These are phyloP conservation scores for Hepsetus odoe DNA, from an alignment of 2,113 vertebrate genomes.

Conservation along the genomic window DNA sequence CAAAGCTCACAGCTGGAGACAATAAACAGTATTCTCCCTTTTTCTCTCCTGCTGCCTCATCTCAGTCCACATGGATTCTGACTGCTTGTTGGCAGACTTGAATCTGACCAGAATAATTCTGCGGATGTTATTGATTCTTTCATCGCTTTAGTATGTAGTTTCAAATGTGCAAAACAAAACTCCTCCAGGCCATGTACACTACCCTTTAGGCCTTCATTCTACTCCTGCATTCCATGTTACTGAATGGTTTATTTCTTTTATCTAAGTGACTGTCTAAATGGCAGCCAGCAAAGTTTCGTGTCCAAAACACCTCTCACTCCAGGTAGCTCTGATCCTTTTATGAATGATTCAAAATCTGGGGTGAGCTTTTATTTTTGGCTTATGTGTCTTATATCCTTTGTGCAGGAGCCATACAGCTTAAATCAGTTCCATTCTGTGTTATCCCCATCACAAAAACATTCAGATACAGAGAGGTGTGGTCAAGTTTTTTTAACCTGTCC, in stretches of 20 bases:
- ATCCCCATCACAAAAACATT: not conserved
- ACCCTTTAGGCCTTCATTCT: not conserved
- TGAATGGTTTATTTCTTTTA: not conserved
- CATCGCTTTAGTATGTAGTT: not conserved
- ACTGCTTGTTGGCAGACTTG: not conserved
- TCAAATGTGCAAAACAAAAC: not conserved
- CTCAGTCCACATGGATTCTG: not conserved
- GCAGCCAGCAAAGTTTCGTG: not conserved
- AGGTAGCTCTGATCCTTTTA: not conserved
- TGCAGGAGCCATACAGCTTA: not conserved
- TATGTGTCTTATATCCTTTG: not conserved
- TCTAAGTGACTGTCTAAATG: not conserved
- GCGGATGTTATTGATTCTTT: not conserved
- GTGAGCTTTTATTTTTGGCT: not conserved
- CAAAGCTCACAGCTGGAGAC: conserved; percentile 47
- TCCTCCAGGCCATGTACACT: not conserved
- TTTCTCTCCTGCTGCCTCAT: conserved; percentile 16
- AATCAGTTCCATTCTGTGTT: conserved; percentile 1
- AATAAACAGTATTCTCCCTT: conserved; percentile 32
- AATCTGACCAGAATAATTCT: not conserved
- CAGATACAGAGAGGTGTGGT: not conserved
- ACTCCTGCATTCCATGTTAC: not conserved
- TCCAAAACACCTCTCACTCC: not conserved
- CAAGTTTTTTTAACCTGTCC: not conserved
- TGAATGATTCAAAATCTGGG: not conserved